phyloP scores from a whole-genome alignment of 2,113 vertebrate species.

The Strix aluco region DNA sequence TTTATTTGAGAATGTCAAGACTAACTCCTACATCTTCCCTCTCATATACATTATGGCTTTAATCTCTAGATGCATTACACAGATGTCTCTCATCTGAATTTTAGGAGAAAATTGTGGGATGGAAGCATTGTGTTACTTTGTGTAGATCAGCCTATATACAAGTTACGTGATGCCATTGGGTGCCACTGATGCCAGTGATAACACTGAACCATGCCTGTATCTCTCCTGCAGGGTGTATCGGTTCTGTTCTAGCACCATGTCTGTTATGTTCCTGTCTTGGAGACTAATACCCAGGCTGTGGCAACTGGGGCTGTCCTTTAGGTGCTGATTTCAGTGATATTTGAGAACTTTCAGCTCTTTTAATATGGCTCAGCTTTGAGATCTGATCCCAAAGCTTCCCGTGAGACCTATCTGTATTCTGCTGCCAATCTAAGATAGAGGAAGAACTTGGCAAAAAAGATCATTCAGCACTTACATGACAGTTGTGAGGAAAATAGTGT shows the following conservation, averaged over 20 bases:
- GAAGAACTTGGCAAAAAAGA: neutral
- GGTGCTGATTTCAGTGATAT: neutral
- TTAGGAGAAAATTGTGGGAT: neutral
- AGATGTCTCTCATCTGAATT: neutral
- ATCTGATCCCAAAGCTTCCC: neutral
- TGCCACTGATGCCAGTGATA: no score
- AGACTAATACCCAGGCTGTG: neutral
- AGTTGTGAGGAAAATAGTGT: neutral
- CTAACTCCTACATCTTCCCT: neutral
- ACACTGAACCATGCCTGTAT: neutral
- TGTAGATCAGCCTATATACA: neutral
- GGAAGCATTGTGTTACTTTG: neutral
- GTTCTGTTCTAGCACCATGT: slow-evolving; percentile 55
- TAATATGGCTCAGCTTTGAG: neutral
- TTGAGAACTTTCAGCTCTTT: neutral
- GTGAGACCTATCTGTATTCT: neutral
- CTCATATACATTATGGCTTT: neutral
- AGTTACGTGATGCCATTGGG: neutral
- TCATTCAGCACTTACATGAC: neutral
- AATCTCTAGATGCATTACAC: neutral
- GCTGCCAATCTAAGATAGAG: neutral
- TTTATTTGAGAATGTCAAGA: neutral
- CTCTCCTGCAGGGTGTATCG: slow-evolving; percentile 58
- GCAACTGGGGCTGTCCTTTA: neutral
- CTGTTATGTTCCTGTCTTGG: slow-evolving; percentile 41